Evolutionary conservation across 2,888 invertebrate genomes (phyloP).

Genomic region (Tridacna gigas): DNA sequence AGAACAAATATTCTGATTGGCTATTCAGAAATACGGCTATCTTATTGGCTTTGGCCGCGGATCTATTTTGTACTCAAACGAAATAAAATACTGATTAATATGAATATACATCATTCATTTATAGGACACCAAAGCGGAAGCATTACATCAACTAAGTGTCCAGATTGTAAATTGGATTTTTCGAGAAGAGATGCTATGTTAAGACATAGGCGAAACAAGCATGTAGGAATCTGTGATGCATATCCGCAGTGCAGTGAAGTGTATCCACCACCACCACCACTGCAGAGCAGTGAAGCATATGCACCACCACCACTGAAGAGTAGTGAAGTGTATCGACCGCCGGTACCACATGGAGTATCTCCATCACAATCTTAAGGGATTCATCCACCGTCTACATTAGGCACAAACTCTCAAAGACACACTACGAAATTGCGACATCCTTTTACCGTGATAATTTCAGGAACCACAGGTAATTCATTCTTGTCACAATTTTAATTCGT

Average conservation of each 20-base stretch:
- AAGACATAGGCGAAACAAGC: slow-evolving; percentile 20
- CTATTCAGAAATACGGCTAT: too few species aligned
- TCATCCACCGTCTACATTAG: too few species aligned
- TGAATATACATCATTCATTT: too few species aligned
- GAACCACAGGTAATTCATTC: slow-evolving; percentile 21
- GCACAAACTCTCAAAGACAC: too few species aligned
- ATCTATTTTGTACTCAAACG: neutral
- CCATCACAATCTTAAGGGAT: too few species aligned
- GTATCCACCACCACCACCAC: slow-evolving; percentile 32
- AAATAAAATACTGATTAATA: too few species aligned
- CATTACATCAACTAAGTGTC: slow-evolving; percentile 36
- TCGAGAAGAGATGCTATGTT: slow-evolving; percentile 29
- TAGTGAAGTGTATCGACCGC: too few species aligned
- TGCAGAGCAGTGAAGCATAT: neutral
- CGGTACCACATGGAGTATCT: slow-evolving; percentile 11
- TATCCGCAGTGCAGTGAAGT: neutral
- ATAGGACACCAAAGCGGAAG: slow-evolving; percentile 18
- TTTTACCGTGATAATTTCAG: slow-evolving; percentile 36
- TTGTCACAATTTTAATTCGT: too few species aligned
- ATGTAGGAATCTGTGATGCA: neutral
- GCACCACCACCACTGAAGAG: too few species aligned
- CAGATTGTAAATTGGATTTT: slow-evolving; percentile 35
- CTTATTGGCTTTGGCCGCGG: too few species aligned
- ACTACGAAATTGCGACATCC: too few species aligned
- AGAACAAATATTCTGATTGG: too few species aligned